Evolutionary conservation across 2,113 vertebrate genomes (phyloP).

Genomic region (Gymnocephalus cernua): DNA sequence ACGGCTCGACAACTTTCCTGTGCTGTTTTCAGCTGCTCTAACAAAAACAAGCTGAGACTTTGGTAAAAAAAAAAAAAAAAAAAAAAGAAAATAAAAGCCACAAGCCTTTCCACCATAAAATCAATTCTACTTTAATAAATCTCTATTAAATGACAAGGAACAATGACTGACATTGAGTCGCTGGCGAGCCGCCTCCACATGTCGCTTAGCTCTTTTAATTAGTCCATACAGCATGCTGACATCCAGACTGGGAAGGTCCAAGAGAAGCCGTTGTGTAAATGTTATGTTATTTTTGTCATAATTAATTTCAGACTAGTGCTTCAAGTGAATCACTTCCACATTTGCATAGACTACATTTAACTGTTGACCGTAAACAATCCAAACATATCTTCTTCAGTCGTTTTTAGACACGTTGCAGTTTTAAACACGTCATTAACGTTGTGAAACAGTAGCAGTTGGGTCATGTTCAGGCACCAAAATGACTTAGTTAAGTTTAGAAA

Average conservation of each 20-base stretch:
- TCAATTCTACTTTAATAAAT: background rate
- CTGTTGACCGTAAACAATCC: background rate
- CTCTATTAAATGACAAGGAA: background rate
- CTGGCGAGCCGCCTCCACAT: background rate
- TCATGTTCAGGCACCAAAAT: no score
- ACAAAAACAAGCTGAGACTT: background rate
- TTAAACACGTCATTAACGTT: no score
- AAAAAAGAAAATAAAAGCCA: background rate
- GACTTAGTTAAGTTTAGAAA: no score
- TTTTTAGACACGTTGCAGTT: no score
- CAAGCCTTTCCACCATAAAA: background rate
- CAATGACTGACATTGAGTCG: background rate
- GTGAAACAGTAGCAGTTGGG: no score
- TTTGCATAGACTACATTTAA: background rate
- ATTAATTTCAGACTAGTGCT: background rate
- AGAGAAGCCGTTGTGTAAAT: background rate
- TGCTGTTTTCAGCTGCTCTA: background rate
- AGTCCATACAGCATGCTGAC: background rate
- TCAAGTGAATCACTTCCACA: background rate
- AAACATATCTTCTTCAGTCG: background rate
- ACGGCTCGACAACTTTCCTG: background rate
- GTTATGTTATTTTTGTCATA: background rate
- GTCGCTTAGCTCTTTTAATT: background rate
- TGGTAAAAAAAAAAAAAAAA: background rate
- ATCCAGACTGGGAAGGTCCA: background rate